phyloP scores from a whole-genome alignment of 2,888 invertebrate genomes.

The Cremastinae sp. region DNA sequence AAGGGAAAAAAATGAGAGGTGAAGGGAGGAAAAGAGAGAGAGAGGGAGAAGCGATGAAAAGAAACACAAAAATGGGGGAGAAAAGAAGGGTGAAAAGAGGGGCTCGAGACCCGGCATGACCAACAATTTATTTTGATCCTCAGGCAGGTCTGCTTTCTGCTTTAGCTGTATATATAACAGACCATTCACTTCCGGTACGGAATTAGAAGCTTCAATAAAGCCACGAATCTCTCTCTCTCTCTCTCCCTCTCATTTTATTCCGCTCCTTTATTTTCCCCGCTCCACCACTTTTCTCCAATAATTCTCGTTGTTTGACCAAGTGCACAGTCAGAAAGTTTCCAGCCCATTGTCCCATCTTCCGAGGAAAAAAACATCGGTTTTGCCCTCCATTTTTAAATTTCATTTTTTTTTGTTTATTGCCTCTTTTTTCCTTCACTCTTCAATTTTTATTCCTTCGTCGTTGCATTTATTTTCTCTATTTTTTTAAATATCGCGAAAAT shows the following conservation, averaged over 20 bases:
- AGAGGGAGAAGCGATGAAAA: conserved; percentile 14
- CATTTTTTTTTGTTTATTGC: neutral
- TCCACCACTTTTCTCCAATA: conserved; percentile 39
- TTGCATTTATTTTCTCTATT: too few relatives aligned
- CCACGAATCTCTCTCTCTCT: conserved; percentile 29
- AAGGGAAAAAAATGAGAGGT: neutral
- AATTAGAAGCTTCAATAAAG: conserved; percentile 78
- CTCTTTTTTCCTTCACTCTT: neutral
- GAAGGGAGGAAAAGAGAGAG: neutral
- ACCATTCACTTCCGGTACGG: conserved; percentile 75
- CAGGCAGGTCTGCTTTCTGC: conserved; percentile 67
- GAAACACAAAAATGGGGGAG: too few relatives aligned
- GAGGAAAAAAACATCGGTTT: neutral
- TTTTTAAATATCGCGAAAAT: too few relatives aligned
- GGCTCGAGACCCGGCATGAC: conserved; percentile 45
- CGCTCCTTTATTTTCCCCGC: conserved; percentile 19
- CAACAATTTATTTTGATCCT: conserved; percentile 69
- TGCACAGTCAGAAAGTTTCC: conserved; percentile 30
- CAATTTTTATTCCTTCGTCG: too few relatives aligned
- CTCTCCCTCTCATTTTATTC: neutral
- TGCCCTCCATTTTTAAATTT: conserved; percentile 12
- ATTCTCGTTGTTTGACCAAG: conserved; percentile 58
- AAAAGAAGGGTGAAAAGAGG: conserved; percentile 3
- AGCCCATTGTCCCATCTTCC: conserved; percentile 13
- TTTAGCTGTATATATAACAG: conserved; percentile 17